Conservation (phyloP, 2,888 invertebrate species). For the Hirtodrosophila cameraria region DNA sequence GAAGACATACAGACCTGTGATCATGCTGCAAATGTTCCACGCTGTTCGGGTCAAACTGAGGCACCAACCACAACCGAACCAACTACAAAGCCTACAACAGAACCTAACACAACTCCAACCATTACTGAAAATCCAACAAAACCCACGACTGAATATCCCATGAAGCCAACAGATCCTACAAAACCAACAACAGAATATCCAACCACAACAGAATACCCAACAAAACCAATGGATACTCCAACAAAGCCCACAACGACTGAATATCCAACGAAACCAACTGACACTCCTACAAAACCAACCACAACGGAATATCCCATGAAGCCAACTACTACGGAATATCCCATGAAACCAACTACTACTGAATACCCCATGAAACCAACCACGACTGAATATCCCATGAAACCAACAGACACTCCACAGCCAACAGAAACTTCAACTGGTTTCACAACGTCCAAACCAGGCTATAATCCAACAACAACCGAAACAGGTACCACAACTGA, state of each 20-base stretch:
- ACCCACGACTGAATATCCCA: conserved; percentile 33
- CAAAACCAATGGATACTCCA: conserved; percentile 29
- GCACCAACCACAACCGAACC: conserved; percentile 54
- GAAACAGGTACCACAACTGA: conserved; percentile 38
- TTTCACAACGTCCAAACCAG: conserved; percentile 46
- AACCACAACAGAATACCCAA: conserved; percentile 17
- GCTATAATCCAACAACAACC: conserved; percentile 39
- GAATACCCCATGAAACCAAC: conserved; percentile 23
- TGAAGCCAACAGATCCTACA: conserved; percentile 20
- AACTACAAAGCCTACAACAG: conserved; percentile 29
- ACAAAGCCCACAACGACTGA: conserved; percentile 35
- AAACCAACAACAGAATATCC: conserved; percentile 29
- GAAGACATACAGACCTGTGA: conserved; percentile 87
- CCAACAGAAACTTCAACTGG: conserved; percentile 14
- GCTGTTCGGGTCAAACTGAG: conserved; percentile 71
- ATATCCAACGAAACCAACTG: conserved; percentile 33
- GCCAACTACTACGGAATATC: conserved; percentile 14
- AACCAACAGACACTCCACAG: conserved; percentile 39
- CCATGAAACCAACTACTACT: conserved; percentile 30
- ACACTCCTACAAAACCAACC: conserved; percentile 29
- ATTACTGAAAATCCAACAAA: conserved; percentile 20
- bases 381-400: conserved; percentile 26
- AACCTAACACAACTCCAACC: conserved; percentile 34
- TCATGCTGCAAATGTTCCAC: conserved; percentile 83
- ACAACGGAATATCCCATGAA: conserved; percentile 13